A percentile compares a stretch with the other conserved stretches of the same genome.
These are phyloP conservation scores for Heliconius eleuchia DNA, from an alignment of 1,140 invertebrate species.

Conservation along the genomic window DNA sequence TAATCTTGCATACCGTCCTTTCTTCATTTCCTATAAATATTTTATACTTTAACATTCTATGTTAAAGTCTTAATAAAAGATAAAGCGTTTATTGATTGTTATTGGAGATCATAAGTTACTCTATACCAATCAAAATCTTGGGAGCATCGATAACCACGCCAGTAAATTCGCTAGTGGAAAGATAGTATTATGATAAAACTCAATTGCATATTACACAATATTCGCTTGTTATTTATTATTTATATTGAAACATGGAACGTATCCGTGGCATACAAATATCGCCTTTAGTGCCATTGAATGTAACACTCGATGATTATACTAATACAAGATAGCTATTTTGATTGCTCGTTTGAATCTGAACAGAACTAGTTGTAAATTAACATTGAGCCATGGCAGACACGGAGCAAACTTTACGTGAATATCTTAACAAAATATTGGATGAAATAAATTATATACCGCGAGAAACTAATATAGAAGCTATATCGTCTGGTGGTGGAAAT, in stretches of 20 bases:
- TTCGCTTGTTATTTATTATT: neutral
- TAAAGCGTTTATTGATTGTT: no score
- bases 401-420: conserved; percentile 42
- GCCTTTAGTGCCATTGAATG: neutral
- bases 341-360: conserved; percentile 11
- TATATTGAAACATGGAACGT: neutral
- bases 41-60: no score
- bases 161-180: neutral
- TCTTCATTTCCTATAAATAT: no score
- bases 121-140: no score
- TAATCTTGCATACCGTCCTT: no score
- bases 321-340: conserved; percentile 10
- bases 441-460: conserved; percentile 36
- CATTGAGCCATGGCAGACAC: conserved; percentile 46
- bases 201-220: neutral
- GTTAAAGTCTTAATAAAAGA: no score
- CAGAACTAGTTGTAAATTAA: conserved; percentile 30
- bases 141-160: no score
- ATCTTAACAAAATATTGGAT: conserved; percentile 45
- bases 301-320: neutral
- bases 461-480: conserved; percentile 39
- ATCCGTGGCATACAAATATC: neutral
- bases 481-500: conserved; percentile 51
- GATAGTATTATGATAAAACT: no score
- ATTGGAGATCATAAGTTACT: no score